These are phyloP conservation scores for Synergus gifuensis DNA, from an alignment of 2,888 invertebrate species.

Conservation along the genomic window DNA sequence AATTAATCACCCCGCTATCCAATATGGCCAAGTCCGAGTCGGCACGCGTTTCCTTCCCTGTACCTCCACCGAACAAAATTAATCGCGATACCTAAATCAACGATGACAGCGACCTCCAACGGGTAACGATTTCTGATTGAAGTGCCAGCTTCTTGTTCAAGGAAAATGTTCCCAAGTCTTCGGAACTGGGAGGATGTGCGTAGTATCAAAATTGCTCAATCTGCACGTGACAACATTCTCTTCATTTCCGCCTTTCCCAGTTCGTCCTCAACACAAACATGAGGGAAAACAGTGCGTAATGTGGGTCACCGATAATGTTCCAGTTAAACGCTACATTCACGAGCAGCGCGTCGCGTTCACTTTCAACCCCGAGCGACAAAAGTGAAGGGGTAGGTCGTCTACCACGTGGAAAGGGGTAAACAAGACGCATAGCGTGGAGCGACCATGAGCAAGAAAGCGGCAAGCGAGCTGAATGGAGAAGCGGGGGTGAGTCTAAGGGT, in stretches of 20 bases:
- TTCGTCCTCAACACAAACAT: constrained; percentile 31
- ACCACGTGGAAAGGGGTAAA: constrained; percentile 63
- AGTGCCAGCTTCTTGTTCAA: constrained; percentile 23
- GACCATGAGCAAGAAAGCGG: constrained; percentile 52
- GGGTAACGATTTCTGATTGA: constrained; percentile 62
- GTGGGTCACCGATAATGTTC: constrained; percentile 57
- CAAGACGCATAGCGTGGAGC: constrained; percentile 53
- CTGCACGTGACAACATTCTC: constrained; percentile 45
- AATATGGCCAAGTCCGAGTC: constrained; percentile 61
- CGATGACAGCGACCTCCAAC: constrained; percentile 57
- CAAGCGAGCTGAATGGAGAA: constrained; percentile 62
- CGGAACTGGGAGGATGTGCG: constrained; percentile 22
- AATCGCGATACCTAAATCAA: constrained; percentile 67
- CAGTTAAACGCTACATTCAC: constrained; percentile 14
- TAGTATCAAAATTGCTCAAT: not conserved
- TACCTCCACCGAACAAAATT: constrained; percentile 61
- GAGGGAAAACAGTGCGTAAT: constrained; percentile 50
- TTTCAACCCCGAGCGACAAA: constrained; percentile 63
- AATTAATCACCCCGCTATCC: constrained; percentile 65
- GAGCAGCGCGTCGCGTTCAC: constrained; percentile 54
- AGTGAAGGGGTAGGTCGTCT: constrained; percentile 59
- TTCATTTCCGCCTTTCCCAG: constrained; percentile 48
- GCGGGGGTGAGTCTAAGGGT: constrained; percentile 51
- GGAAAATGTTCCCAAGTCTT: not conserved
- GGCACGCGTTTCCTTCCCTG: constrained; percentile 50